Evolutionary conservation across 1,140 invertebrate genomes (phyloP), one percentile per base, ranked within the genome.

Genomic region (Hypsibius dujardini): DNA sequence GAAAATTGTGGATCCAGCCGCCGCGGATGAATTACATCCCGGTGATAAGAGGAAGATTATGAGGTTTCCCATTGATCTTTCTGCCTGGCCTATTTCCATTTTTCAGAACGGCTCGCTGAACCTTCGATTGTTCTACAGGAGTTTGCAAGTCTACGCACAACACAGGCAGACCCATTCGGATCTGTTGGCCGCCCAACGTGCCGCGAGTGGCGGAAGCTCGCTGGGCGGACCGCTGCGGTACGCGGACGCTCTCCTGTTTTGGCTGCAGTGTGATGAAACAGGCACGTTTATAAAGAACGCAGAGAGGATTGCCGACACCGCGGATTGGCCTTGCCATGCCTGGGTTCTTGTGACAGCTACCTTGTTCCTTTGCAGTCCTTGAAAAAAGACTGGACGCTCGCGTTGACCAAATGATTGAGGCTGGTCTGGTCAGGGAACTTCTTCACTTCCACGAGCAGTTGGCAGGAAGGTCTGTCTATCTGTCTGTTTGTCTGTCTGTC

Each of bases 331-430:
- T 45, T 28, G 28, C 28, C 28, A 28, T 28, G 28, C 28, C 28
- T 28, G 28, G 28, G 28, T 28, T 28, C 28, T 28, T 28, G 28
- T 28, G 0, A 28, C 28, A 28, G 28, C 28, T 28, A 28, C 28
- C 71, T 77, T 71, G 70, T 76, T 75, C 78, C 78, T 76, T 84
- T 85, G 72, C 84, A 92, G 83, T 90, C 46, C 82, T 95, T 46
- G 85, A 92, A 74, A 77, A 85, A 45, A 81, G 93, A 15, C 78
- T 96, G 70, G 84, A 94, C 76, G 78, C 82, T 45, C 80, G 95
- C 67, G 90, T 96, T 45, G 91, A 95, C 77, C 81, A 84, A 28
- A 98, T 98, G 95, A 76, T 96, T 40, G 76, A 86, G 74, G 81
- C 84, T 74, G 94, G 94, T 14, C 80, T 95, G 7, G 75, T 95